Evolutionary conservation across 1,140 invertebrate species (phyloP), one percentile per base, ranked within the genome.

Genomic region (Bombus balteatus): DNA sequence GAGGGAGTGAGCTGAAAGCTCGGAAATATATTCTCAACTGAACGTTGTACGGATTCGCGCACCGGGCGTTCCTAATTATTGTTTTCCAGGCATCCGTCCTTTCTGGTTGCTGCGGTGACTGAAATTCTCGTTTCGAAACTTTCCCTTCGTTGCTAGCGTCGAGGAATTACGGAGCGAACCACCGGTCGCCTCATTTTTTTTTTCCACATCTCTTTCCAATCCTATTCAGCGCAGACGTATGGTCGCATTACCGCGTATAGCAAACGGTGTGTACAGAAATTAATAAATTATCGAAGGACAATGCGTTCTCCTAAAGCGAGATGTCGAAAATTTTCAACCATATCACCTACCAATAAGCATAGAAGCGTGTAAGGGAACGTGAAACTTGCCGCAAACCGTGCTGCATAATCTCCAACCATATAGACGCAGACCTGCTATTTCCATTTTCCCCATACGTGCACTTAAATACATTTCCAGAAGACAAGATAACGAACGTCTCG

Each of bases 1-100:
- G 65, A 71, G 86, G 62, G 62, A 73, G 85, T 76, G 87, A 91
- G 90, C 92, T 89, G 91, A 94, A 93, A 94, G 92, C 92, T 92
- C 93, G 92, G 92, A 94, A 93, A 94, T 93, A 93, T 93, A 93
- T 93, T 93, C 92, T 93, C 93, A 90, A 92, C 92, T 93, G 91
- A 91, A 93, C 88, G 92, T 94, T 93, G 89, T 94, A 94, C 88
- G 93, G 93, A 93, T 94, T 94, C 93, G 92, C 91, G 90, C 89
- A 93, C 92, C 90, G 84, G 90, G 91, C 88, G 91, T 92, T 94
- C 90, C 92, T 94, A 94, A 94, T 94, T 94, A 94, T 92, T 93
- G 92, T 93, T 93, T 93, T 94, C 90, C 93, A 92, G 91, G 92
- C 92, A 92, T 92, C 91, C 91, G 89, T 90, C 91, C 85, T 90